A percentile compares a stretch with the other conserved stretches of the same genome.
These are phyloP conservation scores for Desmodus rotundus DNA, from an alignment of 2,113 vertebrate genomes.

Conservation along the genomic window DNA sequence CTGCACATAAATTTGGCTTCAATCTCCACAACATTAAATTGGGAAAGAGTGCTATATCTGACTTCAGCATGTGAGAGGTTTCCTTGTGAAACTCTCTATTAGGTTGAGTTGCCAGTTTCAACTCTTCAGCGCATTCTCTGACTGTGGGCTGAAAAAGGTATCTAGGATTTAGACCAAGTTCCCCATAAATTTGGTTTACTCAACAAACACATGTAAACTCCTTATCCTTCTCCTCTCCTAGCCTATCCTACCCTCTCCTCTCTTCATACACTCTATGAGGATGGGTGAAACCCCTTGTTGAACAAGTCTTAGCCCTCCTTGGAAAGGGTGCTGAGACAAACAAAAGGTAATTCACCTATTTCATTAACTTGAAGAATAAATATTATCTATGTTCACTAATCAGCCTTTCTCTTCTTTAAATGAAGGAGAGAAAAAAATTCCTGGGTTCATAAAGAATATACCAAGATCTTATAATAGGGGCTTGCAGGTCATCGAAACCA, in stretches of 20 bases:
- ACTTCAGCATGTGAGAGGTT: neutral
- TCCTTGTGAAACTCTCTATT: neutral
- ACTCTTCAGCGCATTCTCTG: neutral
- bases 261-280: neutral
- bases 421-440: neutral
- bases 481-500: neutral
- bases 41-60: constrained; percentile 50
- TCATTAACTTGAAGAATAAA: neutral
- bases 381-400: neutral
- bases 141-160: neutral
- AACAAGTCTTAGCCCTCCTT: neutral
- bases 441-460: neutral
- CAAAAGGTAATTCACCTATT: neutral
- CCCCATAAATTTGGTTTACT: neutral
- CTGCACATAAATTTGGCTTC: constrained; percentile 68
- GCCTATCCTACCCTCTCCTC: neutral
- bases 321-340: neutral
- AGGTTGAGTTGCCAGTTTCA: neutral
- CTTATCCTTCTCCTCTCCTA: neutral
- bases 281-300: neutral
- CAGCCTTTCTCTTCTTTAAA: neutral
- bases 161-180: neutral
- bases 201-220: neutral
- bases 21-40: constrained; percentile 44
- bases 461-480: neutral